Conservation (phyloP, 2,888 invertebrate genomes). For the Sphecodes monilicornis region DNA sequence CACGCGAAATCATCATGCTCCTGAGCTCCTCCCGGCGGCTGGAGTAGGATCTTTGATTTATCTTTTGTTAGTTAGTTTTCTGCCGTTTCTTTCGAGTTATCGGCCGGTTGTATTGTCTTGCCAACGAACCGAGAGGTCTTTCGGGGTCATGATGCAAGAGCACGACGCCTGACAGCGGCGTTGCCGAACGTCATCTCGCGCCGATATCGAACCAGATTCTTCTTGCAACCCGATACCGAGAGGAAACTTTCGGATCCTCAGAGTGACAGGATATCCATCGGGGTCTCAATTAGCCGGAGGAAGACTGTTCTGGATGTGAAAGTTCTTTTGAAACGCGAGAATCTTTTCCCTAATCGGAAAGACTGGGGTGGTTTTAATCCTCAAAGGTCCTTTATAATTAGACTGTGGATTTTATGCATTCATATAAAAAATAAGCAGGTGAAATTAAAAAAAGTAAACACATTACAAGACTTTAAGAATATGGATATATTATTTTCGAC, state of each 20-base stretch:
- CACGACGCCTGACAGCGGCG: slow-evolving; percentile 28
- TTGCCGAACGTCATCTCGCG: slow-evolving; percentile 10
- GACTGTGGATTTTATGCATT: too few species aligned
- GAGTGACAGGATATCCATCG: not conserved
- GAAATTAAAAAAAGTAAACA: too few species aligned
- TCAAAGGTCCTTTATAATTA: too few species aligned
- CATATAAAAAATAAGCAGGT: too few species aligned
- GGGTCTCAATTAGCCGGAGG: not conserved
- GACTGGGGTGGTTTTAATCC: too few species aligned
- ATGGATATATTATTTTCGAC: too few species aligned
- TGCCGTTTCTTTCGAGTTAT: slow-evolving; percentile 42
- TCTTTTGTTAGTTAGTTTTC: not conserved
- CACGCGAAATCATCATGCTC: not conserved
- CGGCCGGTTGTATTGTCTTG: slow-evolving; percentile 58
- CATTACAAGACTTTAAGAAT: too few species aligned
- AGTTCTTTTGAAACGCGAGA: too few species aligned
- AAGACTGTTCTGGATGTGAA: too few species aligned
- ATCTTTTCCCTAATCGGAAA: too few species aligned
- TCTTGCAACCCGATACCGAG: not conserved
- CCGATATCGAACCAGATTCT: not conserved
- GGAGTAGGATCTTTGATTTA: not conserved
- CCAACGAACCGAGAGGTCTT: slow-evolving; percentile 49
- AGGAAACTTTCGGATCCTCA: not conserved
- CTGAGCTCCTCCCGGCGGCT: not conserved
- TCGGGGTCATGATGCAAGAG: slow-evolving; percentile 68